Evolutionary conservation across 2,797 vertebrate species (phyloP).

Genomic region (Myotis daubentonii): DNA sequence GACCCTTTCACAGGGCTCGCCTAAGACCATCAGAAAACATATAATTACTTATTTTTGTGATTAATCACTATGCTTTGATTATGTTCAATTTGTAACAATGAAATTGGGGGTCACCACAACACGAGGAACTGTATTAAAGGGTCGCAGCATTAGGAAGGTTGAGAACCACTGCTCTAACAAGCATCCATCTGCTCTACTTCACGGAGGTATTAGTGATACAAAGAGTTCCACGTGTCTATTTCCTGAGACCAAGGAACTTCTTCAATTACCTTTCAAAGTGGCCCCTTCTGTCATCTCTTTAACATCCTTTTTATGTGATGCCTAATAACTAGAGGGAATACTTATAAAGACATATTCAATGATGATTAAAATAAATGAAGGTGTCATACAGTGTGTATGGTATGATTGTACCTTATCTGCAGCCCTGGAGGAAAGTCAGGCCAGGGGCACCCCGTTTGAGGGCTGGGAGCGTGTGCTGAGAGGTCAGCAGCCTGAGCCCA

Average conservation of each 20-base stretch:
- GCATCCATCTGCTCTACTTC: background rate
- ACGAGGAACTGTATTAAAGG: no score
- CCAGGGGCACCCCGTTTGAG: background rate
- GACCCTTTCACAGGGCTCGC: no score
- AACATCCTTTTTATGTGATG: background rate
- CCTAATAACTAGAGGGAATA: background rate
- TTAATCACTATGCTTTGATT: no score
- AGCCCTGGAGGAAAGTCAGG: background rate
- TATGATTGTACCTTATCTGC: background rate
- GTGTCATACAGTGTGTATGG: background rate
- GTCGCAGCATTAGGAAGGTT: no score
- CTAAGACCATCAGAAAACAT: no score
- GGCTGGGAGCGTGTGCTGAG: rapidly evolving
- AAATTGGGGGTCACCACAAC: no score
- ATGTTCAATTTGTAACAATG: no score
- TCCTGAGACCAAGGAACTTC: background rate
- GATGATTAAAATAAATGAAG: background rate
- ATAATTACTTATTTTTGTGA: no score
- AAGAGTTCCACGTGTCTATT: background rate
- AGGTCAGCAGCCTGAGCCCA: no score
- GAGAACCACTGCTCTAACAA: background rate
- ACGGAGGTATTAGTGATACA: background rate
- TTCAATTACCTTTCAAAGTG: background rate
- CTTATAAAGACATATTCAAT: background rate
- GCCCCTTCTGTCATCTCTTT: background rate